A percentile compares a stretch with the other conserved stretches of the same genome.
These are phyloP conservation scores for Fringilla coelebs DNA, from an alignment of 2,797 vertebrate genomes.

Conservation along the genomic window DNA sequence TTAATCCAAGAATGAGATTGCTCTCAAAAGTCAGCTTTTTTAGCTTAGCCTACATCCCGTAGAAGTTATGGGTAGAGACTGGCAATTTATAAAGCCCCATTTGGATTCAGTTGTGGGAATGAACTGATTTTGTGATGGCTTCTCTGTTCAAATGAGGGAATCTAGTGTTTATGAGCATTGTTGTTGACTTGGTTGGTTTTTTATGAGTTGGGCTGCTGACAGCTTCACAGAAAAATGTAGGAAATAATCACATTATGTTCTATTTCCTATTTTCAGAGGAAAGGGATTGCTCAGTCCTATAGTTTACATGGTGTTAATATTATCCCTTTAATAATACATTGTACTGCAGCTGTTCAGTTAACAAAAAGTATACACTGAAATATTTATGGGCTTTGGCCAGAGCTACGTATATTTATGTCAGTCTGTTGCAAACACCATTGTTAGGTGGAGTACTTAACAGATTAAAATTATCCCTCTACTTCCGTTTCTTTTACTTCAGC, in stretches of 20 bases:
- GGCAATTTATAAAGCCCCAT: not conserved
- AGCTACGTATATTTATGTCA: not conserved
- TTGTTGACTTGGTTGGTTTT: not conserved
- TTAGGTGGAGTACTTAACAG: conserved; percentile 1
- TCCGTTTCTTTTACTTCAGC: not conserved
- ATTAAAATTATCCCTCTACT: conserved; percentile 7
- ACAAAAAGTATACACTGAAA: conserved; percentile 15
- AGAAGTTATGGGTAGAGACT: not conserved
- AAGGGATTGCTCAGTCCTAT: not conserved
- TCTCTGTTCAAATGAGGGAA: not conserved
- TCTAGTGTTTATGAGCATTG: not conserved
- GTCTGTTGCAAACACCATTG: conserved; percentile 14
- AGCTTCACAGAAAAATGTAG: not conserved
- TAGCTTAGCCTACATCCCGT: not conserved
- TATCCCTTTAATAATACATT: conserved; percentile 11
- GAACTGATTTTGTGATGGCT: not conserved
- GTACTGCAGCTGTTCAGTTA: conserved; percentile 35
- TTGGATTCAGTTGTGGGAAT: not conserved
- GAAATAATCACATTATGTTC: not conserved
- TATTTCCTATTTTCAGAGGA: conserved; percentile 18
- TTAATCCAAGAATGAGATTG: not conserved
- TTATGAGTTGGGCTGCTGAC: not conserved
- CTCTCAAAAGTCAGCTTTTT: not conserved
- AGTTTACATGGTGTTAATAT: conserved; percentile 1
- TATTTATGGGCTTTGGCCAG: conserved; percentile 24